phyloP scores from a whole-genome alignment of 2,113 vertebrate genomes.

The Heteronetta atricapilla region DNA sequence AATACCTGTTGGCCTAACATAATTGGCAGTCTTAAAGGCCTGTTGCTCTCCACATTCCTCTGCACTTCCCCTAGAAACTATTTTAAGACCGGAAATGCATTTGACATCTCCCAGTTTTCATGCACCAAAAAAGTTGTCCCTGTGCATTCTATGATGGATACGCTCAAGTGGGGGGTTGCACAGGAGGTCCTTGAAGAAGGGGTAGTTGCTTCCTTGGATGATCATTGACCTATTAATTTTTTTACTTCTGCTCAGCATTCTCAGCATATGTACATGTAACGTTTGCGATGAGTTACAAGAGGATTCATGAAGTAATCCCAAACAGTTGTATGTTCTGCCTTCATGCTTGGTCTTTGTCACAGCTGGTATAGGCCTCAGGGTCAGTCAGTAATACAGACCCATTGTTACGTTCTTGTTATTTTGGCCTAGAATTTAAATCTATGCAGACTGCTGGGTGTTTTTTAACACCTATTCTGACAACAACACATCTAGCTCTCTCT shows the following conservation, averaged over 20 bases:
- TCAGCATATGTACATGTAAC: background rate
- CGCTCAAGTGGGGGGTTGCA: background rate
- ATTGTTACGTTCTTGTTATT: background rate
- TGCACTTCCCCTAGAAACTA: fast-evolving
- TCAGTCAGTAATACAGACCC: background rate
- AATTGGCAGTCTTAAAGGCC: background rate
- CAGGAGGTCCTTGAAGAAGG: background rate
- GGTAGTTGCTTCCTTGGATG: background rate
- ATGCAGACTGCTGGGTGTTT: background rate
- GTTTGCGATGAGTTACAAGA: background rate
- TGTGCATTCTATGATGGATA: fast-evolving
- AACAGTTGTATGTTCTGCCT: background rate
- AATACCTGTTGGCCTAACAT: background rate
- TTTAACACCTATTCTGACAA: background rate
- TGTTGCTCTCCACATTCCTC: background rate
- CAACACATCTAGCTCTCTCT: background rate
- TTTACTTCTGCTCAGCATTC: background rate
- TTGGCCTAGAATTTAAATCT: background rate
- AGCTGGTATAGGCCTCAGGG: background rate
- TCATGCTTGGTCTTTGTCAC: background rate
- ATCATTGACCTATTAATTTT: background rate
- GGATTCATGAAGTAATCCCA: background rate
- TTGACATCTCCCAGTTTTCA: background rate
- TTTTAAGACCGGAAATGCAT: background rate
- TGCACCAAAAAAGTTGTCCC: background rate